Base-by-base conservation (phyloP, 2,797 vertebrate species). In the Schizopygopsis pylzovi region DNA sequence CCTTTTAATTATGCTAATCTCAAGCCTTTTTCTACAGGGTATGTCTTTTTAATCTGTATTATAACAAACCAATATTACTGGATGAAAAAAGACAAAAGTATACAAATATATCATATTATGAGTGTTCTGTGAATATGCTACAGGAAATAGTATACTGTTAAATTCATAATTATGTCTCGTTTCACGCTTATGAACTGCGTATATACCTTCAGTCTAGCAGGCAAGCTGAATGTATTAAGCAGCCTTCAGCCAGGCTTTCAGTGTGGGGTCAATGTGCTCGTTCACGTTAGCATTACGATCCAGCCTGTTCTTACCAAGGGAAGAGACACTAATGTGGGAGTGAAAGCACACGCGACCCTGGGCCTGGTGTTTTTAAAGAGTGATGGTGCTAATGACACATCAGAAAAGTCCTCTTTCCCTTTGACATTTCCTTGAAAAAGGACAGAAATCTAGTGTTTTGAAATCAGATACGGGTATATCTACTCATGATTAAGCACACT, bases 381-480 rank as follows among this genome's bases (percentile, higher is more conserved):
- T 13, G 81, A 93, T 92, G 95, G 94, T 95, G 95, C 95, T 96
- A 95, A 93, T 92, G 93, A 96, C 94, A 95, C 89, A 90, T 95
- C 94, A 94, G 94, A 94, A 93, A 89, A 92, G 92, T 84, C 91
- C 92, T 94, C 93, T 90, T 93, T 91, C 91, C 80, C 89, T 70
- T 93, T 92, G 91, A 92, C 80, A 93, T 95, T 95, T 92, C 94
- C 95, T 93, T 94, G 93, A 94, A 91, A 93, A 81, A 94, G 92
- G 84, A 92, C 92, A 92, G 93, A 95, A 95, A 47, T 45, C 39
- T 73, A 95, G 94, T 95, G 94, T 96, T 96, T 94, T 93, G 92
- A 96, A 94, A 92, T 95, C 94, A 92, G 93, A 96, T 96, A 96
- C 95, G 96, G 96, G 96, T 96, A 95, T 93, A 94, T 95, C 91